Conservation (phyloP, 2,888 invertebrate genomes). For the Plagodis pulveraria region DNA sequence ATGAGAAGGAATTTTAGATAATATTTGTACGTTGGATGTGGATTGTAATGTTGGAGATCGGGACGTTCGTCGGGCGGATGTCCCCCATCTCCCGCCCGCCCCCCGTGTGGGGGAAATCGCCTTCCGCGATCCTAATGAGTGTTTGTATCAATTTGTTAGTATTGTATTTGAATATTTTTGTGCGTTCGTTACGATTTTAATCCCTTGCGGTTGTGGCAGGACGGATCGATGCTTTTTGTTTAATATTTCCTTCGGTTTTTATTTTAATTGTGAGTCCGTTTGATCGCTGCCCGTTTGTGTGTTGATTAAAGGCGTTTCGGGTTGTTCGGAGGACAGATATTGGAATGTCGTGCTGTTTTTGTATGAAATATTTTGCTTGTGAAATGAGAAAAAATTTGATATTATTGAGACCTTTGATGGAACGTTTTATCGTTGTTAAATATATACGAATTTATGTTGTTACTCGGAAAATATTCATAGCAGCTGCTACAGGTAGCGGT, state of each 20-base stretch:
- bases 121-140: constrained; percentile 83
- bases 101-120: constrained; percentile 47
- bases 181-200: constrained; percentile 83
- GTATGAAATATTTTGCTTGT: background rate
- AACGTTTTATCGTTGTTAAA: constrained; percentile 24
- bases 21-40: constrained; percentile 85
- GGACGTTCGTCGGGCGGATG: constrained; percentile 48
- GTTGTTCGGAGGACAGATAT: constrained; percentile 50
- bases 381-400: background rate
- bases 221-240: constrained; percentile 77
- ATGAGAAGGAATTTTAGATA: constrained; percentile 86
- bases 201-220: constrained; percentile 73
- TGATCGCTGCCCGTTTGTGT: constrained; percentile 66
- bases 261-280: constrained; percentile 62
- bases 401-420: background rate
- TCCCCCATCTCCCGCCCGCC: constrained; percentile 39
- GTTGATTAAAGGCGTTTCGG: constrained; percentile 74
- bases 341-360: constrained; percentile 24
- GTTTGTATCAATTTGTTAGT: constrained; percentile 86
- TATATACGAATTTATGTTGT: constrained; percentile 28
- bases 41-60: constrained; percentile 82
- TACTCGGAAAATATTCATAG: constrained; percentile 31
- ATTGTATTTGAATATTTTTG: constrained; percentile 85
- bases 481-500: constrained; percentile 25
- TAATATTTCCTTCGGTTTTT: constrained; percentile 62